A percentile compares a stretch with the other conserved stretches of the same genome.
phyloP scores from a whole-genome alignment of 2,888 invertebrate genomes.

The Caenorhabditis sp. region DNA sequence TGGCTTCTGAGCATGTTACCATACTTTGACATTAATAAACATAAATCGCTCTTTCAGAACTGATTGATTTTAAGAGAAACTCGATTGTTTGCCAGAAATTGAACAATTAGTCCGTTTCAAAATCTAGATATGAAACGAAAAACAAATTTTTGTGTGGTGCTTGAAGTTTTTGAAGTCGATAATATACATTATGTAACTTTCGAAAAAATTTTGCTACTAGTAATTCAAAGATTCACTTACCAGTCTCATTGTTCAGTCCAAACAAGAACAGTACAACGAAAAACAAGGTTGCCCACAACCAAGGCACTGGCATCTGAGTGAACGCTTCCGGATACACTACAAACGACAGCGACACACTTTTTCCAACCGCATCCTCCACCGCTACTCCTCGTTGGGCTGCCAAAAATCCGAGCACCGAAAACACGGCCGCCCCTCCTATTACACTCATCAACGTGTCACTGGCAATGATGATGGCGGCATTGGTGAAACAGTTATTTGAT shows the following conservation, averaged over 20 bases:
- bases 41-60: too few species aligned
- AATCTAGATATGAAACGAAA: too few species aligned
- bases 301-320: constrained; percentile 36
- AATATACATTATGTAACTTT: too few species aligned
- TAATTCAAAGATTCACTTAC: too few species aligned
- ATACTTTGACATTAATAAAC: too few species aligned
- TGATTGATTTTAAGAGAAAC: too few species aligned
- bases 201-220: too few species aligned
- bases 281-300: background rate
- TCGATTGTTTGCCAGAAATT: too few species aligned
- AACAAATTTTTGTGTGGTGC: too few species aligned
- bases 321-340: constrained; percentile 72
- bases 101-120: too few species aligned
- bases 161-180: too few species aligned
- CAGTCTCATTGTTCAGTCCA: background rate
- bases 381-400: constrained; percentile 21
- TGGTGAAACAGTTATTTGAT: constrained; percentile 60
- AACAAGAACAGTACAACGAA: background rate
- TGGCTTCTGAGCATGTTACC: too few species aligned
- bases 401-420: constrained; percentile 54
- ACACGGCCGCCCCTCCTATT: constrained; percentile 56
- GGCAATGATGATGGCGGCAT: constrained; percentile 54
- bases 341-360: constrained; percentile 72
- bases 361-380: constrained; percentile 38
- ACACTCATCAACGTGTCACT: constrained; percentile 58